Conservation (phyloP, 1,140 invertebrate genomes). For the Drosophila nigromelanica region DNA sequence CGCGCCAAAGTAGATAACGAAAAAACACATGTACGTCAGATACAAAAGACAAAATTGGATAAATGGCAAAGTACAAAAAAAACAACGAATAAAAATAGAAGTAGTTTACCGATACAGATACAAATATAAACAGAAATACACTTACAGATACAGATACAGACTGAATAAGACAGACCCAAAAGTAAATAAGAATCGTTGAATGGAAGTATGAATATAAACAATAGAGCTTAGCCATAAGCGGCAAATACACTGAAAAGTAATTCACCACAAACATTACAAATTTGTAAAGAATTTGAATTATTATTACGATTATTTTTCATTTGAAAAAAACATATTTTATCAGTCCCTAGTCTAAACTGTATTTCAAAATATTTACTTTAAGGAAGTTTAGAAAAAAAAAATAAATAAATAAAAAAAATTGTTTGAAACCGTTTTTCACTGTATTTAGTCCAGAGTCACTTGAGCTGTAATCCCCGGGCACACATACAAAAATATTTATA, state of each 20-base stretch:
- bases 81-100: constrained; percentile 7
- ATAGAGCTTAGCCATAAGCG: neutral
- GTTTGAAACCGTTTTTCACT: neutral
- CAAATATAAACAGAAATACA: constrained; percentile 1
- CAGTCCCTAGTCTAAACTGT: neutral
- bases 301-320: no score
- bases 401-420: constrained; percentile 1
- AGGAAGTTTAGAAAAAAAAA: neutral
- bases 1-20: constrained; percentile 49
- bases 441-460: neutral
- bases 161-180: constrained; percentile 1
- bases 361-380: neutral
- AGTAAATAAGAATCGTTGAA: constrained; percentile 9
- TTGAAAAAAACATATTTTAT: no score
- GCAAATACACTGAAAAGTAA: constrained; percentile 1
- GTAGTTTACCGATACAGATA: neutral
- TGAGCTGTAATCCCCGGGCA: constrained; percentile 17
- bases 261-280: no score
- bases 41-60: constrained; percentile 46
- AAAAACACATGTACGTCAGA: constrained; percentile 47
- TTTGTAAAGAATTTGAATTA: no score
- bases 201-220: constrained; percentile 18
- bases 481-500: constrained; percentile 4
- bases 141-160: constrained; percentile 5
- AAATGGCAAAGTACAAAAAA: constrained; percentile 7